phyloP scores from a whole-genome alignment of 1,140 invertebrate genomes.

The Drosophila lacteicornis region DNA sequence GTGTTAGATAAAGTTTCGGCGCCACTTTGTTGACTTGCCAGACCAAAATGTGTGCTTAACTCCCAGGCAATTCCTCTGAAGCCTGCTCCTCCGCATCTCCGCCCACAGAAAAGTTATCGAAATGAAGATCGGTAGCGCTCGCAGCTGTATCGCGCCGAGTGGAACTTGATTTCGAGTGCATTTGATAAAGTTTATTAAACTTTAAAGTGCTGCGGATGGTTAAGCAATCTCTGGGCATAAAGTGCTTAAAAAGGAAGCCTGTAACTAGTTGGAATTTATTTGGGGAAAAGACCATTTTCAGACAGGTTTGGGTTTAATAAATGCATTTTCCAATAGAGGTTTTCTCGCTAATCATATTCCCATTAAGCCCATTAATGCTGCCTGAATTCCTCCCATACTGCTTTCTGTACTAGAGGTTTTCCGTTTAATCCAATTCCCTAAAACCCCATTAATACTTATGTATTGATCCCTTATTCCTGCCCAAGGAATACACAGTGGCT shows the following conservation, averaged over 20 bases:
- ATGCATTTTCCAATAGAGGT: not conserved
- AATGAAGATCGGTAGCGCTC: slow-evolving; percentile 46
- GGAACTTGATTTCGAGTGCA: slow-evolving; percentile 47
- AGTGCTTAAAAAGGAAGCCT: not conserved
- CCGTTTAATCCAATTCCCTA: slow-evolving; percentile 1
- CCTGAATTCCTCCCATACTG: not conserved
- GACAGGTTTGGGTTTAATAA: not conserved
- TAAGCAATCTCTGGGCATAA: slow-evolving; percentile 4
- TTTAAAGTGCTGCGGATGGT: slow-evolving; percentile 38
- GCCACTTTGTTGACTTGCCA: slow-evolving; percentile 77
- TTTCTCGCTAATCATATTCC: not conserved
- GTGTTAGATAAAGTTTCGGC: slow-evolving; percentile 76
- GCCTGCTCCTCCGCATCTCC: not conserved
- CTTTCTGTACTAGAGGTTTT: not conserved
- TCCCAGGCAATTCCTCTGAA: slow-evolving; percentile 19
- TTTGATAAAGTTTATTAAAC: slow-evolving; percentile 55
- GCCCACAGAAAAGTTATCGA: slow-evolving; percentile 46
- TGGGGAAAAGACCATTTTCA: not conserved
- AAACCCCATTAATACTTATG: slow-evolving; percentile 15
- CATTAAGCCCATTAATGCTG: not conserved
- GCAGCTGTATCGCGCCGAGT: slow-evolving; percentile 46
- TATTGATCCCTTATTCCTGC: slow-evolving; percentile 32
- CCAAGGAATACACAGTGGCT: not conserved
- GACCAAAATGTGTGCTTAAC: slow-evolving; percentile 68
- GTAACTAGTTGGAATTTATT: slow-evolving; percentile 3